A percentile compares a stretch with the other conserved stretches of the same genome.
Evolutionary conservation across 2,797 vertebrate genomes (phyloP).

Genomic region (Loris lydekkerianus): DNA sequence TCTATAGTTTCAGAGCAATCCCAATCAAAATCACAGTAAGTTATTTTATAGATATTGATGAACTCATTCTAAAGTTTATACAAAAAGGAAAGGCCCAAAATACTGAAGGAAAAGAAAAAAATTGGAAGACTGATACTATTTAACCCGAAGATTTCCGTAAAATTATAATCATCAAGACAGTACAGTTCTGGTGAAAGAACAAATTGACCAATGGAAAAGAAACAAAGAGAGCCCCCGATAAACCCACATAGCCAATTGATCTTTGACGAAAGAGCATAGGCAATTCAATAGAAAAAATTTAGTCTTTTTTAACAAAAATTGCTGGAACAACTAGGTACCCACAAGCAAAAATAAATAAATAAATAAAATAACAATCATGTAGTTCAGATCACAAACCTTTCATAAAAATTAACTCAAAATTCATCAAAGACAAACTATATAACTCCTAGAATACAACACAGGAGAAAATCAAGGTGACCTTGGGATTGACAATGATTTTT

Average conservation of each 20-base stretch:
- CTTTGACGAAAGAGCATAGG: slow-evolving; percentile 5
- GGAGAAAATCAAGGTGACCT: slow-evolving; percentile 31
- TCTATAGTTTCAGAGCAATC: background rate
- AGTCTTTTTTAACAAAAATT: slow-evolving; percentile 7
- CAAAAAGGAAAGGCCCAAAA: background rate
- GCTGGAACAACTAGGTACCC: background rate
- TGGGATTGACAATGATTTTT: background rate
- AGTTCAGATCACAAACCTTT: background rate
- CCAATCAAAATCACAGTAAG: background rate
- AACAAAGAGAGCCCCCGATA: background rate
- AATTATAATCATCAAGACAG: background rate
- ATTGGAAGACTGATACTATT: background rate
- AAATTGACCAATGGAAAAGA: background rate
- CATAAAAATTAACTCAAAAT: slow-evolving; percentile 28
- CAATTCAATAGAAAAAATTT: slow-evolving; percentile 17
- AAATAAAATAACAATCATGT: background rate
- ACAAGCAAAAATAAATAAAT: background rate
- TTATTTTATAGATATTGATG: background rate
- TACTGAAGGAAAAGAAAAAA: background rate
- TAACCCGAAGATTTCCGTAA: background rate
- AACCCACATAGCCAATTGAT: background rate
- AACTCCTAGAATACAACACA: background rate
- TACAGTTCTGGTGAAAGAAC: background rate
- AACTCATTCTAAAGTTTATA: background rate
- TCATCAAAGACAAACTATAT: slow-evolving; percentile 35